These are phyloP conservation scores for Synanceia verrucosa DNA, from an alignment of 2,797 vertebrate genomes.

Conservation along the genomic window DNA sequence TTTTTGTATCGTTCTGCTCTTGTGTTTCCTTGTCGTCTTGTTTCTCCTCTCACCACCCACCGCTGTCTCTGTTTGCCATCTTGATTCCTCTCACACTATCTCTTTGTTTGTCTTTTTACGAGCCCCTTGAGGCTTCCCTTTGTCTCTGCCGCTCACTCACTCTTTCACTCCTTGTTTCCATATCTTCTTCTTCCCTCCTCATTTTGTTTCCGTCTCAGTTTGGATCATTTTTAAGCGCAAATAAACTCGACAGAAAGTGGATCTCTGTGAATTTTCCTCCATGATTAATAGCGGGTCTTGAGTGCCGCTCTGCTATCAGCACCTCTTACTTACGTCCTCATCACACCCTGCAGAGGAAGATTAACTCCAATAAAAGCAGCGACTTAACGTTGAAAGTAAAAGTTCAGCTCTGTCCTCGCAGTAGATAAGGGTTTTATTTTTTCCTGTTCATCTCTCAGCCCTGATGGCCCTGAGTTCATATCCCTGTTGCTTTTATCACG, in stretches of 20 bases:
- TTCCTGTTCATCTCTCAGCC: neutral
- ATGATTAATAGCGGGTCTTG: neutral
- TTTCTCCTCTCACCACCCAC: constrained; percentile 15
- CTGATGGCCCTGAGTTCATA: constrained; percentile 1
- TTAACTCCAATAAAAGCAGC: constrained; percentile 21
- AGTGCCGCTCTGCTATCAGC: neutral
- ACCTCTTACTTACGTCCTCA: neutral
- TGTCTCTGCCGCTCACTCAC: neutral
- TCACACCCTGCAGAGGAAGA: constrained; percentile 6
- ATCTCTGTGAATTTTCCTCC: constrained; percentile 15
- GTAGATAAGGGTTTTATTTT: constrained; percentile 9
- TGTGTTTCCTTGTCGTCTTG: neutral
- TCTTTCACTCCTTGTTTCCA: neutral
- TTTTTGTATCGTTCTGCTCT: neutral
- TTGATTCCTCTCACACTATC: constrained; percentile 22
- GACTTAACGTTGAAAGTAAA: constrained; percentile 7
- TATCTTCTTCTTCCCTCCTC: neutral
- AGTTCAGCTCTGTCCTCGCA: constrained; percentile 11
- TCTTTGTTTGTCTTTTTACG: constrained; percentile 31
- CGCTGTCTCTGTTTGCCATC: constrained; percentile 30
- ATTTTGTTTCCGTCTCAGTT: neutral
- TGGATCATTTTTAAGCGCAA: constrained; percentile 25
- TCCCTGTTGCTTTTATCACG: constrained; percentile 22
- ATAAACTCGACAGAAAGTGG: neutral
- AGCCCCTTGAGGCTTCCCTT: constrained; percentile 17